Evolutionary conservation across 2,113 vertebrate species (phyloP).

Genomic region (Pituophis catenifer): DNA sequence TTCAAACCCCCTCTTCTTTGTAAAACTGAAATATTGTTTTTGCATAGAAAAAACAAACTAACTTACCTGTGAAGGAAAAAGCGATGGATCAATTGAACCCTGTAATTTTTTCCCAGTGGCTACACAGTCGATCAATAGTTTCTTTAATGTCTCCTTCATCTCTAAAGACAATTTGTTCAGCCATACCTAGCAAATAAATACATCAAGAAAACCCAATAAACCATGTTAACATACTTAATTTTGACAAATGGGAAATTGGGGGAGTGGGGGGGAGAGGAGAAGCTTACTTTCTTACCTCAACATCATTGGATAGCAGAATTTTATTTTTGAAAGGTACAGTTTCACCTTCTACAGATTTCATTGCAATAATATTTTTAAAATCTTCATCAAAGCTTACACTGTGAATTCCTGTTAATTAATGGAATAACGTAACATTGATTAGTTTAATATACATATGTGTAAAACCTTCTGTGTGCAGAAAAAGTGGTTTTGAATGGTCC

Average conservation of each 20-base stretch:
- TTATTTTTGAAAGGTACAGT: constrained; percentile 84
- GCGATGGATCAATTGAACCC: constrained; percentile 81
- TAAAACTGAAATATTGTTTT: neutral
- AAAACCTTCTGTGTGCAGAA: neutral
- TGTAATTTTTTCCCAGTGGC: constrained; percentile 76
- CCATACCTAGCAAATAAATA: constrained; percentile 79
- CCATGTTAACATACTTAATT: constrained; percentile 7
- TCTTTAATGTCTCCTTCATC: constrained; percentile 92
- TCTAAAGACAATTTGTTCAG: constrained; percentile 84
- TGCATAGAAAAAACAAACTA: neutral
- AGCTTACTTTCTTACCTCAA: constrained; percentile 80
- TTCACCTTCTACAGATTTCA: constrained; percentile 95
- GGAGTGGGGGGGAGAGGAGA: neutral
- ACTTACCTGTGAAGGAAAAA: constrained; percentile 90
- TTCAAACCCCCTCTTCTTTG: neutral
- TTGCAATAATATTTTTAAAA: constrained; percentile 85
- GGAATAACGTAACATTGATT: constrained; percentile 3
- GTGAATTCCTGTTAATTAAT: constrained; percentile 81
- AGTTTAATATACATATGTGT: neutral
- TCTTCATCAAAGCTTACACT: constrained; percentile 90
- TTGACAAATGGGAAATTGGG: neutral
- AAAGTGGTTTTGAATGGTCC: neutral
- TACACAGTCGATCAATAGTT: constrained; percentile 85
- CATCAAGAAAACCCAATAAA: constrained; percentile 33
- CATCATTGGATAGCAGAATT: constrained; percentile 84